phyloP scores from a whole-genome alignment of 2,888 invertebrate genomes.

The Eilema griseolum region DNA sequence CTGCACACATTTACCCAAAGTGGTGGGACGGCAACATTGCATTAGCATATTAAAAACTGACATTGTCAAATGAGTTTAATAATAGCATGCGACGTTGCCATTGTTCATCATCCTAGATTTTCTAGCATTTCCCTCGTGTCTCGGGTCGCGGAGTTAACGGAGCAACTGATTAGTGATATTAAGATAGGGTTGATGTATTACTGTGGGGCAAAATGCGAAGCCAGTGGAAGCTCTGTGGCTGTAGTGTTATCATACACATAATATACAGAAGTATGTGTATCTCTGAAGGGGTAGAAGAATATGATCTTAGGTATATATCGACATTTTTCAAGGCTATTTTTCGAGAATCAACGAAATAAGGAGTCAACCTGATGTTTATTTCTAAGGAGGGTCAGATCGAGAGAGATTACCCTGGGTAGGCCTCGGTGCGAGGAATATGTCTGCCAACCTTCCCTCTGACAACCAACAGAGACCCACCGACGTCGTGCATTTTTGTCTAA shows the following conservation, averaged over 20 bases:
- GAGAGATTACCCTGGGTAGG: no score
- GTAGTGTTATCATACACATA: neutral
- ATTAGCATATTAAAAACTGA: slow-evolving; percentile 32
- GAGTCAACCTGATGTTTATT: no score
- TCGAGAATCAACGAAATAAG: no score
- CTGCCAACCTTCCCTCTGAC: no score
- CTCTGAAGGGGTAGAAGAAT: neutral
- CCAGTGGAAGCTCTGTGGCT: neutral
- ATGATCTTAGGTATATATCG: neutral
- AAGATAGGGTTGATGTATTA: slow-evolving; percentile 3
- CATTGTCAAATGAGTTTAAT: slow-evolving; percentile 31
- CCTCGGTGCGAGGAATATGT: no score
- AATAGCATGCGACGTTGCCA: slow-evolving; percentile 27
- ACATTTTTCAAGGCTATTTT: no score
- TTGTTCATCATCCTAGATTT: slow-evolving; percentile 22
- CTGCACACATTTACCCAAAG: slow-evolving; percentile 21
- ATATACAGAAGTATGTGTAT: neutral
- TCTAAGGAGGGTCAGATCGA: no score
- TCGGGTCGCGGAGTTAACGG: slow-evolving; percentile 4
- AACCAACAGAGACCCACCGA: no score
- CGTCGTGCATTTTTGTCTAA: no score
- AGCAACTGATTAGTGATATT: slow-evolving; percentile 10
- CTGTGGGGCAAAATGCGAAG: slow-evolving; percentile 24
- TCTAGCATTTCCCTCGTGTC: slow-evolving; percentile 21
- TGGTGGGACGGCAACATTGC: slow-evolving; percentile 19